These are phyloP conservation scores for Eupeodes latifasciatus DNA, from an alignment of 2,888 invertebrate species.

Conservation along the genomic window DNA sequence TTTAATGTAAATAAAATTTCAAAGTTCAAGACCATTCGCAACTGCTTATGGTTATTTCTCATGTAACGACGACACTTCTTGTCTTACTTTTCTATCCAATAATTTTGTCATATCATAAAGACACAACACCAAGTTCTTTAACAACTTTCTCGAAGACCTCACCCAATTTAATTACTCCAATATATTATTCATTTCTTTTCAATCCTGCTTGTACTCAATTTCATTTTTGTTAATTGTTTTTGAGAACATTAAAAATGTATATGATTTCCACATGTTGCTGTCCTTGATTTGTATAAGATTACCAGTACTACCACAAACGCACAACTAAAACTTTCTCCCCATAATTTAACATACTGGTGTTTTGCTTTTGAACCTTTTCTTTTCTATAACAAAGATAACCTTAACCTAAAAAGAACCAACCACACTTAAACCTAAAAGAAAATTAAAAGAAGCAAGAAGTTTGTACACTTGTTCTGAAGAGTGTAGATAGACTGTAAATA, in stretches of 20 bases:
- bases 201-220: neutral
- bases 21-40: no score
- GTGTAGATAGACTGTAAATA: neutral
- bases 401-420: neutral
- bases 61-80: no score
- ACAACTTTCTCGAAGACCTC: no score
- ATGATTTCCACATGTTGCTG: constrained; percentile 15
- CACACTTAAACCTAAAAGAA: neutral
- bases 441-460: neutral
- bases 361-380: constrained; percentile 3
- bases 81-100: no score
- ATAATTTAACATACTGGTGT: neutral
- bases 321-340: neutral
- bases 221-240: neutral
- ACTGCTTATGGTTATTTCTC: no score
- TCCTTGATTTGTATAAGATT: constrained; percentile 7
- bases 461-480: no score
- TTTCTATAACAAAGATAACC: neutral
- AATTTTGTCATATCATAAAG: no score
- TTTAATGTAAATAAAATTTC: no score
- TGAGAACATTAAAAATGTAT: neutral
- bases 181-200: constrained; percentile 7
- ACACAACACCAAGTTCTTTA: no score
- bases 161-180: neutral
- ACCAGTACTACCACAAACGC: neutral